These are phyloP conservation scores for Hypercompe scribonia DNA, from an alignment of 2,888 invertebrate species.

Conservation along the genomic window DNA sequence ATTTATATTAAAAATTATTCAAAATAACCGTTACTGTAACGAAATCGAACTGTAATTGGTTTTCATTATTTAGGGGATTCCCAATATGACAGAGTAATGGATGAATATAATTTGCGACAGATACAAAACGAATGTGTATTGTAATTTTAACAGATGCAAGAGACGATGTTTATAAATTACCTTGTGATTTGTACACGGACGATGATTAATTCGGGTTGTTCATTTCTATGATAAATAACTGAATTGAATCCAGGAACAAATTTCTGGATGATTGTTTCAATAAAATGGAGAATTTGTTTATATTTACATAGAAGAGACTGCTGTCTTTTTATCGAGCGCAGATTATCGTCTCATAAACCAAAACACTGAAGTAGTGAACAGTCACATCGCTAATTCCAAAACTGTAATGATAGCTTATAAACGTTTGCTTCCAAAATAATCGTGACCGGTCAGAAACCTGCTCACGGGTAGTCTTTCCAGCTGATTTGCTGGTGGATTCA, in stretches of 20 bases:
- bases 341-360: too few relatives aligned
- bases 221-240: slow-evolving; percentile 44
- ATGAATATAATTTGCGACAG: slow-evolving; percentile 12
- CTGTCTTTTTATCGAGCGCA: not conserved
- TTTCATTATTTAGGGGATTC: not conserved
- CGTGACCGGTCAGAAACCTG: too few relatives aligned
- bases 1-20: not conserved
- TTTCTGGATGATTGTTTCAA: slow-evolving; percentile 15
- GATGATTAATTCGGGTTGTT: slow-evolving; percentile 43
- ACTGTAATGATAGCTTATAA: too few relatives aligned
- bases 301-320: not conserved
- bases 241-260: slow-evolving; percentile 38
- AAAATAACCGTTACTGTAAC: not conserved
- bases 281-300: slow-evolving; percentile 1
- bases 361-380: not conserved
- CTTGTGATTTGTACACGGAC: slow-evolving; percentile 28
- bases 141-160: slow-evolving; percentile 29
- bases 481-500: too few relatives aligned
- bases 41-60: not conserved
- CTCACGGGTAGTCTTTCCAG: too few relatives aligned
- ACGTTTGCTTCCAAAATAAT: too few relatives aligned
- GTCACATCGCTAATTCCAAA: not conserved
- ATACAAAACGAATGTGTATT: slow-evolving; percentile 6
- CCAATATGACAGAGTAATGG: not conserved
- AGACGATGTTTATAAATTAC: slow-evolving; percentile 45